Evolutionary conservation across 2,113 vertebrate species (phyloP), one percentile per base, ranked within the genome.

Genomic region (Chelonoidis abingdonii): DNA sequence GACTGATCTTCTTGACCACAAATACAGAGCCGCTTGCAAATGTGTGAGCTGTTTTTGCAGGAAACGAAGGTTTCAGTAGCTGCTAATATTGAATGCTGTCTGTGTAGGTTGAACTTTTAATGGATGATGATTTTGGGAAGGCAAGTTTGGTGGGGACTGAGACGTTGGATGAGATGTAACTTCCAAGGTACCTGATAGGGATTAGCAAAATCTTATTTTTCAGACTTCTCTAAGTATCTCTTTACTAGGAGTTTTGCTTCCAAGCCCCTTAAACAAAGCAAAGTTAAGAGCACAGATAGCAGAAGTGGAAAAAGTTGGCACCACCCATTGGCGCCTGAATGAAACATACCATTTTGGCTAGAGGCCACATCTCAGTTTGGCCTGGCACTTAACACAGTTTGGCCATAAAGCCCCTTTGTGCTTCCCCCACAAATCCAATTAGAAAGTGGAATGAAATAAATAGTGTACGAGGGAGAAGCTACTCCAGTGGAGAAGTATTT

Each of bases 371-470:
- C 98, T 99, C 98, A 91, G 98, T 98, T 99, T 98, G 97, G 97
- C 98, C 98, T 98, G 98, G 98, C 98, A 97, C 96, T 97, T 96
- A 91, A 98, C 97, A 97, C 95, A 97, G 94, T 96, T 93, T 94
- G 97, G 95, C 98, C 98, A 99, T 99, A 99, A 99, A 99, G 98
- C 97, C 97, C 98, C 98, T 98, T 99, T 99, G 99, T 99, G 98
- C 95, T 96, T 57, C 91, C 94, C 98, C 98, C 97, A 95, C 97
- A 98, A 98, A 98, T 98, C 98, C 98, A 98, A 98, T 99, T 98
- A 98, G 98, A 98, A 98, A 98, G 95, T 91, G 97, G 98, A 98
- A 96, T 98, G 97, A 98, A 98, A 98, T 97, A 84, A 96, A 97
- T 62, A 81, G 96, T 38, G 35, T 89, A 88, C 80, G 91, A 89